Evolutionary conservation across 2,888 invertebrate genomes (phyloP).

Genomic region (Andrena dorsata): DNA sequence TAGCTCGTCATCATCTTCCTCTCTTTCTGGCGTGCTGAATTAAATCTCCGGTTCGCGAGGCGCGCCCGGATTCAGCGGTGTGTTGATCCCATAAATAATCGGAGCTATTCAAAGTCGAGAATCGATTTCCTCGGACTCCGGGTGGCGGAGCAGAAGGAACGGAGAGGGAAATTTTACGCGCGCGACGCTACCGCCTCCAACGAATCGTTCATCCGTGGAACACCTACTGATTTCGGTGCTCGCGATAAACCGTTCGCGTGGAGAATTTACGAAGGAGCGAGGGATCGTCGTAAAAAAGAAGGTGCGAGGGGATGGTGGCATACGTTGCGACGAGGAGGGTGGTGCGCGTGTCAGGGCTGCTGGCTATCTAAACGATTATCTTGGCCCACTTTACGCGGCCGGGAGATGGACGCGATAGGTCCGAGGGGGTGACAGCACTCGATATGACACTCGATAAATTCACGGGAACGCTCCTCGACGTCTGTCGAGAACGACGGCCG

Average conservation of each 20-base stretch:
- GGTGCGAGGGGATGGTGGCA: neutral
- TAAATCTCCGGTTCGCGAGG: neutral
- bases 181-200: constrained; percentile 2
- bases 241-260: constrained; percentile 20
- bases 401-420: constrained; percentile 54
- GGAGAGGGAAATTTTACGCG: neutral
- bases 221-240: constrained; percentile 19
- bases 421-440: constrained; percentile 60
- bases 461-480: constrained; percentile 48
- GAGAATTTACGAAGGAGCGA: constrained; percentile 28
- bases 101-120: neutral
- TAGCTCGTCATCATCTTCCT: neutral
- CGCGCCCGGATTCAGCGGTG: neutral
- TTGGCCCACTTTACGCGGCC: constrained; percentile 65
- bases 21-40: neutral
- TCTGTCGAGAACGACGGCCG: constrained; percentile 28
- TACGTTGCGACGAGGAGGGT: neutral
- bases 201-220: constrained; percentile 21
- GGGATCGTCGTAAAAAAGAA: neutral
- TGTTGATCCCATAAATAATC: constrained; percentile 9
- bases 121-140: constrained; percentile 8
- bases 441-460: constrained; percentile 66
- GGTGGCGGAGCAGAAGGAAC: neutral
- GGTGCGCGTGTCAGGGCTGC: constrained; percentile 21
- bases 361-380: constrained; percentile 68